These are phyloP conservation scores for Hermetia illucens DNA, from an alignment of 1,140 invertebrate genomes.

Conservation along the genomic window DNA sequence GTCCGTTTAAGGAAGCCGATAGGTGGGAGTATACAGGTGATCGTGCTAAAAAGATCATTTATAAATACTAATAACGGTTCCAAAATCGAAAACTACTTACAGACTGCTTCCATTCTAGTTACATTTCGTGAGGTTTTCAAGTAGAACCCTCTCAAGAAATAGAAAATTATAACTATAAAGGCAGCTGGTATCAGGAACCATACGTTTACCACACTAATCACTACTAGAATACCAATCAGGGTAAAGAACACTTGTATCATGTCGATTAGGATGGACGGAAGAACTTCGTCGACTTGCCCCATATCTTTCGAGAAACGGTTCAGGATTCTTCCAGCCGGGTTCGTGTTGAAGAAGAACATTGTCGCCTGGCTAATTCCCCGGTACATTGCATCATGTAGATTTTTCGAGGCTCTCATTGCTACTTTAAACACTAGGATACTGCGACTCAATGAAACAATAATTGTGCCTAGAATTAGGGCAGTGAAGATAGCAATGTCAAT, in stretches of 20 bases:
- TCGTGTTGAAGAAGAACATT: conserved; percentile 64
- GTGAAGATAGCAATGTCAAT: conserved; percentile 39
- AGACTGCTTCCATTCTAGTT: conserved; percentile 46
- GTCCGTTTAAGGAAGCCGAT: conserved; percentile 46
- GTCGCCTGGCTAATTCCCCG: conserved; percentile 32
- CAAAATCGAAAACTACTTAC: conserved; percentile 15
- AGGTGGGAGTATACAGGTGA: conserved; percentile 58
- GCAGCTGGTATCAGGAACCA: conserved; percentile 47
- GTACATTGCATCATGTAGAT: conserved; percentile 50
- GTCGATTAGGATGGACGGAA: conserved; percentile 65
- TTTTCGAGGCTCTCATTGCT: conserved; percentile 37
- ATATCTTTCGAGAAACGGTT: conserved; percentile 62
- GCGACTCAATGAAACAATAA: conserved; percentile 16
- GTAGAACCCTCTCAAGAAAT: conserved; percentile 42
- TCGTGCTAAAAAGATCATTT: conserved; percentile 26
- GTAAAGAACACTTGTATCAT: conserved; percentile 50
- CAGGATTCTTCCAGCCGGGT: conserved; percentile 50
- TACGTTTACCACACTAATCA: conserved; percentile 57
- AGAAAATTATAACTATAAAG: conserved; percentile 47
- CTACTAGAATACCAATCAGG: conserved; percentile 39
- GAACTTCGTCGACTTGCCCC: conserved; percentile 65
- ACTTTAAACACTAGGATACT: conserved; percentile 37
- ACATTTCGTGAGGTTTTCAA: conserved; percentile 43
- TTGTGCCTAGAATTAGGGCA: conserved; percentile 17
- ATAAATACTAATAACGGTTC: neutral